phyloP scores from a whole-genome alignment of 2,113 vertebrate species.

The Aspidoscelis tigris region DNA sequence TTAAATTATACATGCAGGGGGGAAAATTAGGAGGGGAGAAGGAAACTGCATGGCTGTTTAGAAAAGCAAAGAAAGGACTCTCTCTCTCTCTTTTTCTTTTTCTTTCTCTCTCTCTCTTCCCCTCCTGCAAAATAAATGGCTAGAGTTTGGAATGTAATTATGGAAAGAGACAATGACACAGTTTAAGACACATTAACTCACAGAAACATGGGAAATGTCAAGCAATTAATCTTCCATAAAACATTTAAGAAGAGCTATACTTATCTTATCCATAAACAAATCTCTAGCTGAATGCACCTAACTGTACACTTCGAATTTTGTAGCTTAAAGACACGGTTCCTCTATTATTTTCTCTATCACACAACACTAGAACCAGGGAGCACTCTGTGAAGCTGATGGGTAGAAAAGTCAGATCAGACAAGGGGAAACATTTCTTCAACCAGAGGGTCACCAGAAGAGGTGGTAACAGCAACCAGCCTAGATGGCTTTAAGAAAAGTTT shows the following conservation, averaged over 20 bases:
- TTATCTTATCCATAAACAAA: slow-evolving; percentile 40
- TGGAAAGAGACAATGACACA: slow-evolving; percentile 40
- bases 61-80: slow-evolving; percentile 8
- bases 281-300: slow-evolving; percentile 18
- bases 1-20: slow-evolving; percentile 39
- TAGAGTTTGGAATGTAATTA: slow-evolving; percentile 46
- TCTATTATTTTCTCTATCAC: too few species aligned
- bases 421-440: too few species aligned
- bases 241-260: not conserved
- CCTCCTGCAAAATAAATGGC: slow-evolving; percentile 24
- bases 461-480: too few species aligned
- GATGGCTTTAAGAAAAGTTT: too few species aligned
- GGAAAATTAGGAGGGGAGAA: not conserved
- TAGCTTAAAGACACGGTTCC: not conserved
- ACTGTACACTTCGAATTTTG: slow-evolving; percentile 13
- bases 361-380: too few species aligned
- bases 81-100: too few species aligned
- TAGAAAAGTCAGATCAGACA: too few species aligned
- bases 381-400: too few species aligned
- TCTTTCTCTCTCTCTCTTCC: too few species aligned
- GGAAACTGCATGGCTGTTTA: not conserved
- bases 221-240: slow-evolving; percentile 22
- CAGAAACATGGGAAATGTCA: slow-evolving; percentile 39
- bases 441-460: too few species aligned
- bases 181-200: slow-evolving; percentile 36